Conservation (phyloP, 1,140 invertebrate species). For the Kradibia gibbosae region DNA sequence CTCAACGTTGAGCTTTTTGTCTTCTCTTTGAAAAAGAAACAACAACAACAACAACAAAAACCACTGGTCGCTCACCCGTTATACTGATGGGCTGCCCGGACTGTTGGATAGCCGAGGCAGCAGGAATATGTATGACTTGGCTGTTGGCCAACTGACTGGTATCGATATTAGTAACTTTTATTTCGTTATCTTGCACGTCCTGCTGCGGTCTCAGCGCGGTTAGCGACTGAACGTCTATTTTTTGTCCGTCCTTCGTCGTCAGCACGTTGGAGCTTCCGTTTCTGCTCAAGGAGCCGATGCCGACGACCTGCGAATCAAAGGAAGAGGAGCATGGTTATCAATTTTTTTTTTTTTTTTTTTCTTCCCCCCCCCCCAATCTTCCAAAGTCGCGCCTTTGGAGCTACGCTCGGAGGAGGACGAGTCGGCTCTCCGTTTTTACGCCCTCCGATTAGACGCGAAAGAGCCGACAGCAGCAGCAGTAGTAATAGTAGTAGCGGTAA, state of each 20-base stretch:
- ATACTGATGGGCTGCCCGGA: constrained; percentile 76
- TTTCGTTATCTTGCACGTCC: constrained; percentile 61
- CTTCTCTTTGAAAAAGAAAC: no score
- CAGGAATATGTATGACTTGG: constrained; percentile 71
- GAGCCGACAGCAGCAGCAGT: no score
- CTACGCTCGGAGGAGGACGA: no score
- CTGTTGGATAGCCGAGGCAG: constrained; percentile 64
- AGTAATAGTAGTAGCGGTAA: no score
- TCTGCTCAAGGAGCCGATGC: constrained; percentile 64
- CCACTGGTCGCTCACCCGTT: no score
- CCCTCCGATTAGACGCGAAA: no score
- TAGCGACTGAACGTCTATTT: constrained; percentile 68
- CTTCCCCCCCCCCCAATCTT: no score
- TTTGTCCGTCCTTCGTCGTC: constrained; percentile 70
- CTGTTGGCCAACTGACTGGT: constrained; percentile 67
- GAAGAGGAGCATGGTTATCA: not conserved
- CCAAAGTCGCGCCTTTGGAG: no score
- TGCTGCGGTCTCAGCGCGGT: constrained; percentile 64
- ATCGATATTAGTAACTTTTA: constrained; percentile 70
- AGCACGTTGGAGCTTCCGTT: constrained; percentile 61
- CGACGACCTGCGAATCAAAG: constrained; percentile 62
- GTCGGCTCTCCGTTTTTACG: no score
- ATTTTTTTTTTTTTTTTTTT: no score
- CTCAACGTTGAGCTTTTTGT: no score
- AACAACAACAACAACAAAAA: no score